These are phyloP conservation scores for Scaptomyza tumidula DNA, from an alignment of 2,888 invertebrate genomes.

Conservation along the genomic window DNA sequence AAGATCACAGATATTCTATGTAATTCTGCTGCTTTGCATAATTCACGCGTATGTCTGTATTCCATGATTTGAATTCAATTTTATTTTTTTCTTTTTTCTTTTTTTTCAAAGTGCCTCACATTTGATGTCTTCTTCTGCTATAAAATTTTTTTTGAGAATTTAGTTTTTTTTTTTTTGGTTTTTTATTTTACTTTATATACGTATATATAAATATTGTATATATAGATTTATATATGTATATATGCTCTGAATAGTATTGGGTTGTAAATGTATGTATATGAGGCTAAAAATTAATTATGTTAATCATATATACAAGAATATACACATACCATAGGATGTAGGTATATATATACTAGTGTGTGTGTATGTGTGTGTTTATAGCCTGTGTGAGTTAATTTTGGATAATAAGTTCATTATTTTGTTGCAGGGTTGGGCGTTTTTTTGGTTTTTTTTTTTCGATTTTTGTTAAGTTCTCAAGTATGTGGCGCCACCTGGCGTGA, in stretches of 20 bases:
- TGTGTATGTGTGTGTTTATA: not conserved
- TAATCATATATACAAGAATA: conserved; percentile 42
- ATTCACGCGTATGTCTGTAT: conserved; percentile 64
- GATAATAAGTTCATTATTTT: conserved; percentile 25
- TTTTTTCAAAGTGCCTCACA: conserved; percentile 26
- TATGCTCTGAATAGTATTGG: conserved; percentile 39
- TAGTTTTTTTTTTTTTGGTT: not conserved
- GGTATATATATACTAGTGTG: conserved; percentile 13
- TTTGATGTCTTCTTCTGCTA: conserved; percentile 38
- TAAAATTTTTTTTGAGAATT: conserved; percentile 4
- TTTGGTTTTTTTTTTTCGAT: not conserved
- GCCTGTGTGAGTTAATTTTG: conserved; percentile 19
- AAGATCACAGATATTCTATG: conserved; percentile 85
- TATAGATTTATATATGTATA: conserved; percentile 36
- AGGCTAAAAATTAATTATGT: conserved; percentile 50
- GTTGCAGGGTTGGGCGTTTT: conserved; percentile 11
- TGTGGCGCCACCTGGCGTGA: conserved; percentile 29
- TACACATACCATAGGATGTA: conserved; percentile 8
- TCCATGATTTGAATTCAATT: conserved; percentile 47
- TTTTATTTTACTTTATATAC: conserved; percentile 40
- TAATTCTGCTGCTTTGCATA: conserved; percentile 76
- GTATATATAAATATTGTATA: conserved; percentile 68
- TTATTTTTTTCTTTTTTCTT: conserved; percentile 11
- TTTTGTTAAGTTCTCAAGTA: conserved; percentile 8
- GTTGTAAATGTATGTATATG: conserved; percentile 53